phyloP scores from a whole-genome alignment of 2,888 invertebrate genomes.

The Pyrochroa serraticornis region DNA sequence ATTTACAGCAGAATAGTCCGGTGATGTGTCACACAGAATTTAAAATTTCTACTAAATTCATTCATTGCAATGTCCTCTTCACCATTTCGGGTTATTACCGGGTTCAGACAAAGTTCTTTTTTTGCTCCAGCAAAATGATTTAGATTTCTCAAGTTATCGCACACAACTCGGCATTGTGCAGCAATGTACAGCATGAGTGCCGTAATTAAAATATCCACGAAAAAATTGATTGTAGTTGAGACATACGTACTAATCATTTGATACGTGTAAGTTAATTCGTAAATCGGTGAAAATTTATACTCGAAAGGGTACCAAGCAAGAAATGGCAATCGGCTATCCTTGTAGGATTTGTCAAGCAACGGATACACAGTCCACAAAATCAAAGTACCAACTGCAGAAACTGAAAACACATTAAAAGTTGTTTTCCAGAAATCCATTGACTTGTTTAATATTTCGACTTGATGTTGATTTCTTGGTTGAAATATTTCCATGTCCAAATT shows the following conservation, averaged over 20 bases:
- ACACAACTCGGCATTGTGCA: constrained; percentile 9
- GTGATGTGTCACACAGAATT: constrained; percentile 5
- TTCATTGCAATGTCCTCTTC: neutral
- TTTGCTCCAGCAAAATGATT: neutral
- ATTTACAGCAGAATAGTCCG: neutral
- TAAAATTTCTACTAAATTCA: neutral
- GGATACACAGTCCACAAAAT: constrained; percentile 24
- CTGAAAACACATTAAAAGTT: constrained; percentile 15
- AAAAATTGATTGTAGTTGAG: neutral
- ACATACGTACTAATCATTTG: constrained; percentile 4
- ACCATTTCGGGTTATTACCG: neutral
- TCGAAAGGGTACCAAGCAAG: constrained; percentile 16
- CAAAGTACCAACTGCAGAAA: constrained; percentile 15
- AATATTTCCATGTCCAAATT: too few species aligned
- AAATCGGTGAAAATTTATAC: constrained; percentile 3
- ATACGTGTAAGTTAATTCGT: constrained; percentile 9
- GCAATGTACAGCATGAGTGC: constrained; percentile 3
- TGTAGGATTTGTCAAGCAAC: constrained; percentile 20
- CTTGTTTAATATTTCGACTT: too few species aligned
- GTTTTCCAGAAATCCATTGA: constrained; percentile 9
- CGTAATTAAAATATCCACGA: neutral
- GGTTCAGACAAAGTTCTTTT: constrained; percentile 2
- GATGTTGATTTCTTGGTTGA: too few species aligned
- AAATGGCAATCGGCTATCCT: constrained; percentile 11
- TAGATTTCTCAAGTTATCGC: constrained; percentile 2